Percentiles rank a stretch among this genome's conserved stretches.
Conservation (phyloP, 2,888 invertebrate genomes). For the Carpatolechia fugitivella region DNA sequence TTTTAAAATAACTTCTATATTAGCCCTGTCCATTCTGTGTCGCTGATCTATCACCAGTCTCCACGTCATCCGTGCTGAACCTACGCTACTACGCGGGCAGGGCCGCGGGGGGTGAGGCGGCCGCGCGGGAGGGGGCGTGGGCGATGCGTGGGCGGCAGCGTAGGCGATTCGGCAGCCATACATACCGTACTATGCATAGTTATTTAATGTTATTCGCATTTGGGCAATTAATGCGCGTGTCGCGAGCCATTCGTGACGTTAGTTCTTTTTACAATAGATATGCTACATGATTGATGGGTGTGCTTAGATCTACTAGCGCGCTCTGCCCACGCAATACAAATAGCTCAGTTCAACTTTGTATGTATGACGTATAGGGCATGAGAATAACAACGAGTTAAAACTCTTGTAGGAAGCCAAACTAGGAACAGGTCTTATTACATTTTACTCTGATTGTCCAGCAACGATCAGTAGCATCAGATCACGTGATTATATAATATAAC, state of each 20-base stretch:
- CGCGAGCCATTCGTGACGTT: conserved; percentile 41
- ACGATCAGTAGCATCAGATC: too few relatives aligned
- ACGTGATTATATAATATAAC: too few relatives aligned
- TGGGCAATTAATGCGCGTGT: conserved; percentile 57
- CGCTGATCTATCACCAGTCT: conserved; percentile 17
- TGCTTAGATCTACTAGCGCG: not conserved
- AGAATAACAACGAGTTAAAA: too few relatives aligned
- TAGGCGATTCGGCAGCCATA: conserved; percentile 55
- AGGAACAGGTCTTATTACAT: too few relatives aligned
- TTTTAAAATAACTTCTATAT: too few relatives aligned
- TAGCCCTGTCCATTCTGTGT: conserved; percentile 18
- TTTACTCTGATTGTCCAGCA: too few relatives aligned
- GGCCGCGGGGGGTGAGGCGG: conserved; percentile 31
- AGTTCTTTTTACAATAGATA: conserved; percentile 21
- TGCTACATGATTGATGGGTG: conserved; percentile 2
- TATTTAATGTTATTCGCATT: conserved; percentile 48
- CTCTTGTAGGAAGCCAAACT: too few relatives aligned
- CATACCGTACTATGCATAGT: not conserved
- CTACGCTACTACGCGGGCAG: conserved; percentile 53
- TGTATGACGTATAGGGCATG: too few relatives aligned
- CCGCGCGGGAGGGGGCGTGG: conserved; percentile 37
- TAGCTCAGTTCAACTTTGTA: too few relatives aligned
- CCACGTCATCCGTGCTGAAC: conserved; percentile 29
- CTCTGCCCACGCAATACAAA: too few relatives aligned
- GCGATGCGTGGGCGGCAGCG: conserved; percentile 37